These are phyloP conservation scores for Acrobasis consociella DNA, from an alignment of 2,888 invertebrate species.

Conservation along the genomic window DNA sequence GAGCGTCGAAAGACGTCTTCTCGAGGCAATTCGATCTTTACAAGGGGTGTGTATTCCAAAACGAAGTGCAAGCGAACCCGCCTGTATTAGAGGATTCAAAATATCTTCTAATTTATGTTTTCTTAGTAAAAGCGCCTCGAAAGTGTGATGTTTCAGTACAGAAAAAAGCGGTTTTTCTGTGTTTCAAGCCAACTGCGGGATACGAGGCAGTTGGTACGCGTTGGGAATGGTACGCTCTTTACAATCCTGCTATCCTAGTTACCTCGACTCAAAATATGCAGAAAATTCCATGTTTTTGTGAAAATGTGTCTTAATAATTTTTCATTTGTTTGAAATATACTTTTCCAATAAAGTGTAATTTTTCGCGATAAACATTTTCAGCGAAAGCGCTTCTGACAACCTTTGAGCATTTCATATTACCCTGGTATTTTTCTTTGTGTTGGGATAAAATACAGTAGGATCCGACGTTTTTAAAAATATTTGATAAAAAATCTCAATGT, in stretches of 20 bases:
- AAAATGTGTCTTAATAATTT: constrained; percentile 45
- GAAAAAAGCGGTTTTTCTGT: constrained; percentile 30
- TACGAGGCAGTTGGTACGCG: not conserved
- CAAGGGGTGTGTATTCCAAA: not conserved
- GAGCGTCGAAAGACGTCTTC: constrained; percentile 6
- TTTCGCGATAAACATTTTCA: constrained; percentile 18
- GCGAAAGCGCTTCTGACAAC: not conserved
- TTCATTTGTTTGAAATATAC: constrained; percentile 32
- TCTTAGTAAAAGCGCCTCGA: constrained; percentile 54
- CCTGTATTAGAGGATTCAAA: not conserved
- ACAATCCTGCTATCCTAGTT: constrained; percentile 36
- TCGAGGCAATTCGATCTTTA: constrained; percentile 4
- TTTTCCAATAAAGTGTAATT: constrained; percentile 27
- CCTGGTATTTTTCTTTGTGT: constrained; percentile 16
- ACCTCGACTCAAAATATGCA: constrained; percentile 67
- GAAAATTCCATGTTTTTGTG: constrained; percentile 74
- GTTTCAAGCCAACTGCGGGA: not conserved
- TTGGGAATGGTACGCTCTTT: constrained; percentile 11
- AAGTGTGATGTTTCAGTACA: constrained; percentile 45
- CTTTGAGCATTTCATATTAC: constrained; percentile 2
- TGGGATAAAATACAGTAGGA: constrained; percentile 17
- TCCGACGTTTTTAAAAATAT: not conserved
- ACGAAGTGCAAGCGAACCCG: not conserved
- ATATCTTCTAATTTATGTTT: constrained; percentile 33
- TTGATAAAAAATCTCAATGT: no score